phyloP scores from a whole-genome alignment of 2,888 invertebrate species.

The Coleophora flavipennella region DNA sequence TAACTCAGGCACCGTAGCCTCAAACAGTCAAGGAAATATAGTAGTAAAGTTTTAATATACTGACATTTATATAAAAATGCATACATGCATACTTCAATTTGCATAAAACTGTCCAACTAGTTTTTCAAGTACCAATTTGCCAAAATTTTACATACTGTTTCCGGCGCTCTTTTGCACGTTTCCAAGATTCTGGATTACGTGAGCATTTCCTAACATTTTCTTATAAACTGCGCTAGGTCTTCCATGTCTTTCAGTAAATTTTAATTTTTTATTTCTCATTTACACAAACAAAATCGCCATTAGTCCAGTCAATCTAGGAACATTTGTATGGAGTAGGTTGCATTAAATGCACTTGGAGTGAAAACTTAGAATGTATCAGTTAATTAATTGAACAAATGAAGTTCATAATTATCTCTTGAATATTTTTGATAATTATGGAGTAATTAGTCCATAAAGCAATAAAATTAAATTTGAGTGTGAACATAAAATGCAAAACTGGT shows the following conservation, averaged over 20 bases:
- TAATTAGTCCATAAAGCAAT: too few species aligned
- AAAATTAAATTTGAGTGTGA: too few species aligned
- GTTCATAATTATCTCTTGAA: too few species aligned
- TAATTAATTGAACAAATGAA: too few species aligned
- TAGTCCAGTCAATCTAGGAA: too few species aligned
- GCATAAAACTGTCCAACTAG: neutral
- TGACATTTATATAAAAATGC: neutral
- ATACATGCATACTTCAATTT: neutral
- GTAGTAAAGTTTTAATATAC: neutral
- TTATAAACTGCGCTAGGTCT: neutral
- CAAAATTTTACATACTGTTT: conserved; percentile 1
- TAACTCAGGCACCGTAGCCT: neutral
- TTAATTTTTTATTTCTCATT: neutral
- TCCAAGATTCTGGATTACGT: neutral
- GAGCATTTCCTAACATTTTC: neutral
- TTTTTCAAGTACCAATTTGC: neutral
- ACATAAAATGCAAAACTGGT: too few species aligned
- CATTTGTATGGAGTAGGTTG: too few species aligned
- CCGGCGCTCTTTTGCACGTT: neutral
- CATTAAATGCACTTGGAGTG: too few species aligned
- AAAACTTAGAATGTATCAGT: too few species aligned
- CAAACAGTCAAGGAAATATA: neutral
- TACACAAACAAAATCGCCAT: neutral
- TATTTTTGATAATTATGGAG: too few species aligned
- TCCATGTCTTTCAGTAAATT: neutral